Percentiles rank a stretch among this genome's conserved stretches.
phyloP scores from a whole-genome alignment of 2,113 vertebrate species.

The Hystrix cristata region DNA sequence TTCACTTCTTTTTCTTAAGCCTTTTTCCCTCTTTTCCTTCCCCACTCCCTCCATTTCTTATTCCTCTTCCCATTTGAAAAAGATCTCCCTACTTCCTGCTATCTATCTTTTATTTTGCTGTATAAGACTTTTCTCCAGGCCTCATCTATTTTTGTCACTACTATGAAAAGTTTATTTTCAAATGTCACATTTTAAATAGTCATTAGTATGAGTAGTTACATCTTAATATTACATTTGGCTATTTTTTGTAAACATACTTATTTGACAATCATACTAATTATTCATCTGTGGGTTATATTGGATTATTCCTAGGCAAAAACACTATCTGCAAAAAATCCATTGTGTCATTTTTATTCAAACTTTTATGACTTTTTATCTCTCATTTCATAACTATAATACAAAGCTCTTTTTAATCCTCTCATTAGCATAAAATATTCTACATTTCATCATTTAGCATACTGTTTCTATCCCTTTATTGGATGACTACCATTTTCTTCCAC shows the following conservation, averaged over 20 bases:
- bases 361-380: neutral
- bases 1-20: neutral
- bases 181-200: neutral
- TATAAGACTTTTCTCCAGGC: too few relatives aligned
- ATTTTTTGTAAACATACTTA: neutral
- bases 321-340: neutral
- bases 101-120: neutral
- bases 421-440: neutral
- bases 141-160: neutral
- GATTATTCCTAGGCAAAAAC: neutral
- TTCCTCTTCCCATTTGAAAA: neutral
- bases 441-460: neutral
- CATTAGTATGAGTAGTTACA: neutral
- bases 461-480: neutral
- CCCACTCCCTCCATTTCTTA: too few relatives aligned
- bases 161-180: neutral
- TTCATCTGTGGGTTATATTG: neutral
- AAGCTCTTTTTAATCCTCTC: neutral
- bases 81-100: too few relatives aligned
- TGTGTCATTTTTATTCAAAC: neutral
- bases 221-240: neutral
- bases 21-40: neutral
- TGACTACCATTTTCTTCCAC: neutral
- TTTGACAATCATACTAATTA: neutral
- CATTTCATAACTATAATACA: neutral